Evolutionary conservation across 2,888 invertebrate genomes (phyloP), one percentile per base, ranked within the genome.

Genomic region (Dermolepida albohirtum): DNA sequence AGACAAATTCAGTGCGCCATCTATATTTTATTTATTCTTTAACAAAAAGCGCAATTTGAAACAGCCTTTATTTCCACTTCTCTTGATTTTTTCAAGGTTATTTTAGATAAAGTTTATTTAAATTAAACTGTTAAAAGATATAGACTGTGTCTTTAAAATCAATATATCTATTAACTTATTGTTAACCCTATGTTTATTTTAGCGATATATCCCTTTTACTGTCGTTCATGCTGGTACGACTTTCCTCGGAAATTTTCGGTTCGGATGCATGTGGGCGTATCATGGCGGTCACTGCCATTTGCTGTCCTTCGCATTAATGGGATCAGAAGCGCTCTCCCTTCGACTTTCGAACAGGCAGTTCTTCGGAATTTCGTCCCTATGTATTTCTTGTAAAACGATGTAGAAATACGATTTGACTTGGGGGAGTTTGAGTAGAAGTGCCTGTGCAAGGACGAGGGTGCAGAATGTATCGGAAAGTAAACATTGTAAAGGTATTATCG

Each of bases 211-310:
- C 34, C 10, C 34, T 34, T 10, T 5, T 10, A 34, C 34, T 5
- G 4, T 34, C 34, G 34, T 6, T 34, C 10, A 34, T 34, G 34
- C 6, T 10, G 34, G 40, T 2, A n/a, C 40, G 54, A 16, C 17
- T 16, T 16, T 10, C 40, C 14, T 40, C 54, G 44, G 12, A 49
- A 40, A 27, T 51, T 10, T 44, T 43, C 27, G 41, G 65, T 10
- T 71, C 68, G 64, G 68, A 66, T 27, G 66, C 59, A 69, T 72
- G 75, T 74, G 74, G 75, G 76, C 75, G 76, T 74, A 73, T 74
- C 76, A 73, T 73, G 74, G 74, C 76, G 76, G 76, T 76, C 76
- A 76, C 76, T 76, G 76, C 76, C 76, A 76, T 76, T 76, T 76
- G 75, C 74, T 74, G 76, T 74, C 75, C 74, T 72, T 70, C 68